Base-by-base conservation (phyloP, 2,113 vertebrate species). In the Calyptommatus sinebrachiatus region DNA sequence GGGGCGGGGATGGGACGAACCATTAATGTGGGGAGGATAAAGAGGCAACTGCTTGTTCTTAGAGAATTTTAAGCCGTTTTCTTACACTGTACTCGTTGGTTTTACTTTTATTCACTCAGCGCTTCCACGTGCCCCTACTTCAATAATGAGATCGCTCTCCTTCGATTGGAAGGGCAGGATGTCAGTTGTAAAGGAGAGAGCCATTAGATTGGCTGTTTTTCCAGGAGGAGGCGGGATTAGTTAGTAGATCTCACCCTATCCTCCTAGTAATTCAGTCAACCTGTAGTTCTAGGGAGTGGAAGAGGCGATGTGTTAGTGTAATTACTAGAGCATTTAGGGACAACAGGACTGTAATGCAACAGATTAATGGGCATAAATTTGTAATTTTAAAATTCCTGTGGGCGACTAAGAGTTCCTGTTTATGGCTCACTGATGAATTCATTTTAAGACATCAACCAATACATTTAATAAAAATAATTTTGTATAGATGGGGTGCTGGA, bases 41-140 rank as follows among this genome's bases (percentile, higher is more conserved):
- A 41, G 45, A 31, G 45, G 74, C 41, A 62, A 41, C 78, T 28
- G 46, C 16, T 21, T 78, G 81, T 88, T 82, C 83, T 68, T 83
- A 78, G 81, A 50, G 11, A 62, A 28, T 5, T 57, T 5, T 7
- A 60, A 35, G 28, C 14, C 12, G 14, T 35, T 5, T 57, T 69
- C 5, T 41, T 5, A 41, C 35, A 8, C 9, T 12, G 4, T 5
- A 11, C 67, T 11, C 7, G 8, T 1, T 35, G 7, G 31, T 26
- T 71, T 2, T 11, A 11, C 26, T 18, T 61, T 77, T 77, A 7
- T 31, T 22, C 24, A 24, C 2, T 31, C n/a, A n/a, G 53, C 8
- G 10, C 11, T 9, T 8, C 18, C 20, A 6, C 9, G 2, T 12
- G 24, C 12, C 24, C n/a, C n/a, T 24, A n/a, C 28, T 66, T n/a